A percentile compares a stretch with the other conserved stretches of the same genome.
Evolutionary conservation across 2,113 vertebrate genomes (phyloP).

Genomic region (Ibidorhyncha struthersii): DNA sequence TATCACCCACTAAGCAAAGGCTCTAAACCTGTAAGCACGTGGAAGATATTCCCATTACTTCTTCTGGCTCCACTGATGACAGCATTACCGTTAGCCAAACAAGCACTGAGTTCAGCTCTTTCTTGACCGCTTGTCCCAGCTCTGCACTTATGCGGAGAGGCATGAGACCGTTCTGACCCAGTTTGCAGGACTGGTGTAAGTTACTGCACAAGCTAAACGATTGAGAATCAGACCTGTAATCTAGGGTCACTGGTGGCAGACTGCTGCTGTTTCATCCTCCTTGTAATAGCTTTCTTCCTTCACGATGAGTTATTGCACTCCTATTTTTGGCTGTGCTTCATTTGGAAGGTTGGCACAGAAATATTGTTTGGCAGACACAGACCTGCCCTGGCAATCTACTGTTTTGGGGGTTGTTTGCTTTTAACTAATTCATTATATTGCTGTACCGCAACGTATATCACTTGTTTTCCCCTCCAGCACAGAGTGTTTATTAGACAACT

Average conservation of each 20-base stretch:
- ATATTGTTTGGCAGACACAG: conserved; percentile 24
- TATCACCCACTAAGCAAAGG: not conserved
- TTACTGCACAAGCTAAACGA: not conserved
- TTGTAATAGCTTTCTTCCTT: conserved; percentile 1
- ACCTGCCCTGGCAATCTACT: conserved; percentile 19
- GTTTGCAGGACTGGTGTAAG: not conserved
- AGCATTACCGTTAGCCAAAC: not conserved
- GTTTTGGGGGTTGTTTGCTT: conserved; percentile 29
- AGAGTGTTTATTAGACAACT: conserved; percentile 2
- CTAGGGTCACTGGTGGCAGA: not conserved
- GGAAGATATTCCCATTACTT: not conserved
- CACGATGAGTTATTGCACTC: conserved; percentile 12
- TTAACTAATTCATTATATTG: conserved; percentile 49
- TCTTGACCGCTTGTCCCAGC: not conserved
- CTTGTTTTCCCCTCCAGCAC: conserved; percentile 41
- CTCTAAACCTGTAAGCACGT: not conserved
- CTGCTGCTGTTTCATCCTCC: not conserved
- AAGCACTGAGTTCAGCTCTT: not conserved
- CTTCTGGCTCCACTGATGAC: not conserved
- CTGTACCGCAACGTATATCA: not conserved
- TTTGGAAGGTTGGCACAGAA: conserved; percentile 19
- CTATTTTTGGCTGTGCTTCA: conserved; percentile 20
- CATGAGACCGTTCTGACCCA: not conserved
- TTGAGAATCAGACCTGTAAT: not conserved
- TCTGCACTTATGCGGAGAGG: not conserved